Base-by-base conservation (phyloP, 2,888 invertebrate species). In the Tholera decimalis region DNA sequence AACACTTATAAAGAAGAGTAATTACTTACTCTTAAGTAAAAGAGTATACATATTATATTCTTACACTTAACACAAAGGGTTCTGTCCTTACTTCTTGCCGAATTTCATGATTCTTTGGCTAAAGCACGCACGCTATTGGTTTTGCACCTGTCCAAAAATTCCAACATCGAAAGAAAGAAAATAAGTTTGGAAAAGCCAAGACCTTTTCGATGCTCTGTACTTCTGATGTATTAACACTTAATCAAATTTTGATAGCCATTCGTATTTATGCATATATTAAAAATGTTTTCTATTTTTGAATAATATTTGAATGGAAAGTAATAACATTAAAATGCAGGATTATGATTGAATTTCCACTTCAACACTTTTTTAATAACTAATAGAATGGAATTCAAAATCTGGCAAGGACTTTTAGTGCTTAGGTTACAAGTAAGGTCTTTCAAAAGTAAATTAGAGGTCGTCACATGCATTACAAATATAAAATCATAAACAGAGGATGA, bases 301-400 rank as follows among this genome's bases (percentile, higher is more conserved):
- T 35, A 24, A 53, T 53, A 41, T 51, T 28, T 57, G 8, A 51
- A 35, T 35, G 2, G n/a, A 68, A 46, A 46, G 18, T 43, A 28
- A 46, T 22, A 18, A 54, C n/a, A 65, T 66, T 53, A 39, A 53
- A 54, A 65, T 28, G 35, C 35, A 1, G 37, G 33, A 56, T 9
- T 49, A 28, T 24, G 35, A 67, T 55, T 66, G 24, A 9, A 55
- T 50, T 50, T 44, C 9, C 11, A 22, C n/a, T 57, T 37, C 2
- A 15, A 37, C 1, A 37, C 9, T 26, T 37, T 65, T 65, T 44
- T 13, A 26, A n/a, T 26, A 28, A 39, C 0, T 47, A 39, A 18
- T 0, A 2, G 3, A 62, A 11, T 30, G 9, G 26, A 20, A 8
- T 63, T 37, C 8, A 1, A n/a, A 15, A 30, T 59, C 15, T 7